Evolutionary conservation across 1,140 invertebrate species (phyloP).

Genomic region (Sycophila sp.): DNA sequence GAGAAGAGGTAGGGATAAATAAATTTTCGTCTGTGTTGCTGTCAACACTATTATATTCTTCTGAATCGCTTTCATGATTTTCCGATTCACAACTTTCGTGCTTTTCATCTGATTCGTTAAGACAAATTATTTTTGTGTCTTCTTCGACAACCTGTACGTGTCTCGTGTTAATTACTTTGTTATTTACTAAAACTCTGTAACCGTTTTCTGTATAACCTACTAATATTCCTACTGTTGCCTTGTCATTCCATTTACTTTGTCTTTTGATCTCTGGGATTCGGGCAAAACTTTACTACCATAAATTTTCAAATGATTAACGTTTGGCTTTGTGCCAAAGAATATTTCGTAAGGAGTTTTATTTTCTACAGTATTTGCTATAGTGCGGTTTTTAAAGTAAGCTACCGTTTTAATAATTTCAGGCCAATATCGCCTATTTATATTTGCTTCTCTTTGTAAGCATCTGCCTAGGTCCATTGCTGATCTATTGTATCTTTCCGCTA

Average conservation of each 20-base stretch:
- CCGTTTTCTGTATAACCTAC: neutral
- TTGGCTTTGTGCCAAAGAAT: neutral
- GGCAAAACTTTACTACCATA: neutral
- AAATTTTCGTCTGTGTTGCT: too few relatives aligned
- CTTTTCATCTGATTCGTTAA: too few relatives aligned
- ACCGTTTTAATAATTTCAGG: slow-evolving; percentile 4
- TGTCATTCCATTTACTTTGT: slow-evolving; percentile 1
- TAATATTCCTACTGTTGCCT: neutral
- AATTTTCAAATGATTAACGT: neutral
- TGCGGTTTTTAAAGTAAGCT: slow-evolving; percentile 8
- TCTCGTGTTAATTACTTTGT: too few relatives aligned
- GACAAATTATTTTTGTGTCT: too few relatives aligned
- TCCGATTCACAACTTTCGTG: too few relatives aligned
- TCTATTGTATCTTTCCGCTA: slow-evolving; percentile 18
- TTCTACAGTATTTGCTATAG: slow-evolving; percentile 6
- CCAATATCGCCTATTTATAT: slow-evolving; percentile 5
- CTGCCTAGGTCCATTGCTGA: neutral
- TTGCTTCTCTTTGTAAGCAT: slow-evolving; percentile 5
- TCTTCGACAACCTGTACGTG: too few relatives aligned
- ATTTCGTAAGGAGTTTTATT: slow-evolving; percentile 31
- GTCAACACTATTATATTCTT: too few relatives aligned
- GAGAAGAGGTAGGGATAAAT: too few relatives aligned
- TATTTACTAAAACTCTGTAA: too few relatives aligned
- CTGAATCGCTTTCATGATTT: too few relatives aligned
- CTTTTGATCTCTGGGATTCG: neutral